These are phyloP conservation scores for Sesamia nonagrioides DNA, from an alignment of 1,140 invertebrate genomes.

Conservation along the genomic window DNA sequence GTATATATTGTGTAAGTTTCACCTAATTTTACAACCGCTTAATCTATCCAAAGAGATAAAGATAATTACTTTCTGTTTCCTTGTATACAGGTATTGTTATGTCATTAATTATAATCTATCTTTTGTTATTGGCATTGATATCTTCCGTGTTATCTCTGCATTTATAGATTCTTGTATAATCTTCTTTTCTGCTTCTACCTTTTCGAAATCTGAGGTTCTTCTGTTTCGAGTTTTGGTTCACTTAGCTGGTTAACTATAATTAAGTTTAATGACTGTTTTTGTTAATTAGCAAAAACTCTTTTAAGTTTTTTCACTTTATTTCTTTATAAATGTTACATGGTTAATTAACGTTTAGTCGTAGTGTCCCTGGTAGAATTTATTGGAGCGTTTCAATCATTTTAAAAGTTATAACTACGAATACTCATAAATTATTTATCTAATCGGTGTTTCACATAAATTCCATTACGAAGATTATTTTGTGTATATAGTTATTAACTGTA, in stretches of 20 bases:
- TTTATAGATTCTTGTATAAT: neutral
- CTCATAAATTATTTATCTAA: slow-evolving; percentile 29
- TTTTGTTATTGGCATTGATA: neutral
- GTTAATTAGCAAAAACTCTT: neutral
- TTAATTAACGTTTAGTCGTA: slow-evolving; percentile 8
- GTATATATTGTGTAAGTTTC: neutral
- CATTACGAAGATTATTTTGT: slow-evolving; percentile 3
- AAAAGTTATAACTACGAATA: neutral
- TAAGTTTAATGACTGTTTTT: neutral
- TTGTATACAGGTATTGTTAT: neutral
- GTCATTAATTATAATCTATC: neutral
- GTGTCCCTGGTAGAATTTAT: neutral
- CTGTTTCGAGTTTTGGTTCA: neutral
- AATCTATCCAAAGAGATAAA: neutral
- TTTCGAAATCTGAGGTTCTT: neutral
- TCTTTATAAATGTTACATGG: slow-evolving; percentile 8
- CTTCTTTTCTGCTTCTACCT: neutral
- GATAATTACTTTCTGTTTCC: neutral
- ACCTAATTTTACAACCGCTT: slow-evolving; percentile 3
- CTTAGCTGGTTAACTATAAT: neutral
- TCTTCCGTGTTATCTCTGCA: neutral
- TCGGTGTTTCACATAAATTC: neutral
- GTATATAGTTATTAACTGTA: neutral
- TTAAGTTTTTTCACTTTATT: neutral
- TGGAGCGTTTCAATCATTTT: slow-evolving; percentile 35